phyloP scores from a whole-genome alignment of 30 jellyfish, hydroid and myxozoan species.

The Hydractinia echinata region DNA sequence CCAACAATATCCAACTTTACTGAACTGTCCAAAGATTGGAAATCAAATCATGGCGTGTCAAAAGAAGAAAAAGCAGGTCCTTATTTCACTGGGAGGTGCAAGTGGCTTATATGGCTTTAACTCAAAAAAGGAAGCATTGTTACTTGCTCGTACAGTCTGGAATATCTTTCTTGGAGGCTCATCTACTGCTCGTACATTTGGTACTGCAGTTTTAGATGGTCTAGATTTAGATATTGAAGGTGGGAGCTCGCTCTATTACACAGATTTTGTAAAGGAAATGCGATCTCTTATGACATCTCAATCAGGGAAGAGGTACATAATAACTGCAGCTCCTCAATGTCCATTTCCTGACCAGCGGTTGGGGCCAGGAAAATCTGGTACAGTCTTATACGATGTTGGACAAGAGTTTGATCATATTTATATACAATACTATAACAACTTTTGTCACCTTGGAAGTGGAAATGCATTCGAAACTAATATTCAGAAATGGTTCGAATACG shows the following conservation, averaged over 20 bases:
- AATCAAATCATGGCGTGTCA: conserved; percentile 7
- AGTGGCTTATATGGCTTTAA: conserved; percentile 22
- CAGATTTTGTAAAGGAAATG: conserved; percentile 20
- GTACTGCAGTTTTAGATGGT: conserved; percentile 30
- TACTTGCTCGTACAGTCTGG: conserved; percentile 28
- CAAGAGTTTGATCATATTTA: conserved; percentile 23
- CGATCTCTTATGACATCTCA: conserved; percentile 14
- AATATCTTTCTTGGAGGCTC: conserved; percentile 35
- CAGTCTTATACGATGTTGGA: conserved; percentile 2
- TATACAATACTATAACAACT: conserved; percentile 30
- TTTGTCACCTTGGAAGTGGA: conserved; percentile 19
- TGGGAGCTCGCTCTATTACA: background rate
- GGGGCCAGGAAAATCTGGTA: conserved; percentile 28
- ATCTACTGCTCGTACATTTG: background rate
- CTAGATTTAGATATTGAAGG: conserved; percentile 35
- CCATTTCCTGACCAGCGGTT: conserved; percentile 33
- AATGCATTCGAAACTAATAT: background rate
- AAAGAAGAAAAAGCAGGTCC: conserved; percentile 10
- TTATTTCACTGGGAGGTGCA: conserved; percentile 42
- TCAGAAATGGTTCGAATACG: conserved; percentile 4
- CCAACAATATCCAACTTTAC: conserved; percentile 20
- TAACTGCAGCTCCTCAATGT: conserved; percentile 40
- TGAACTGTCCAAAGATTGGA: conserved; percentile 8
- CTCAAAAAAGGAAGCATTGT: background rate
- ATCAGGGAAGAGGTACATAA: background rate